Conservation (phyloP, 2,113 vertebrate species). For the Chaetops frenatus region DNA sequence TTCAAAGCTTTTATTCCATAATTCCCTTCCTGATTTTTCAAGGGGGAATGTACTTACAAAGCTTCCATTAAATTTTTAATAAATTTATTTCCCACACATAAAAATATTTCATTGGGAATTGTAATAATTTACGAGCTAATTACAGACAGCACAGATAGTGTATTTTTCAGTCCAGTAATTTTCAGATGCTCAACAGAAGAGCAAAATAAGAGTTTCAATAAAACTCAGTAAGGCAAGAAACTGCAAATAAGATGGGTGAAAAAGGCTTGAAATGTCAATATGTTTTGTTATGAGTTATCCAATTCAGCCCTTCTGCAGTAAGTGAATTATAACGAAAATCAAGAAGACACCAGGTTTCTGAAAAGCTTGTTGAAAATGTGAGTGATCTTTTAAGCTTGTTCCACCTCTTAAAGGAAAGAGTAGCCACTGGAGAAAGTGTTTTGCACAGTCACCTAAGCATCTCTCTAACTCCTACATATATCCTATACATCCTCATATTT, state of each 20-base stretch:
- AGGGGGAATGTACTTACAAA: conserved; percentile 4
- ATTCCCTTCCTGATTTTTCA: conserved; percentile 17
- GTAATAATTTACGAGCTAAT: conserved; percentile 57
- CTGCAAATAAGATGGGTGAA: conserved; percentile 54
- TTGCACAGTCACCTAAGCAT: neutral
- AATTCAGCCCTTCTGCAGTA: conserved; percentile 12
- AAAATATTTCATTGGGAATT: conserved; percentile 30
- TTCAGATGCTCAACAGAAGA: conserved; percentile 65
- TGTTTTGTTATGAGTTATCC: conserved; percentile 54
- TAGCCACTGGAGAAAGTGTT: neutral
- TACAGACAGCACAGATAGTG: conserved; percentile 37
- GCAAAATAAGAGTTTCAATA: conserved; percentile 62
- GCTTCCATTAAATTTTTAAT: conserved; percentile 49
- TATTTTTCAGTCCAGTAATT: conserved; percentile 66
- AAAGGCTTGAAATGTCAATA: conserved; percentile 67
- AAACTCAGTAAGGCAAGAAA: conserved; percentile 62
- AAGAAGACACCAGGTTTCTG: neutral
- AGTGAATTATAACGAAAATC: conserved; percentile 41
- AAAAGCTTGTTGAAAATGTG: neutral
- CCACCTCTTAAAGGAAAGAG: neutral
- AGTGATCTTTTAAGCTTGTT: neutral
- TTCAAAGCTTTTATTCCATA: neutral
- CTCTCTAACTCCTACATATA: neutral
- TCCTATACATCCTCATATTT: neutral
- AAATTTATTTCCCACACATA: conserved; percentile 26